Conservation (phyloP, 2,113 vertebrate species). For the Dascyllus trimaculatus region DNA sequence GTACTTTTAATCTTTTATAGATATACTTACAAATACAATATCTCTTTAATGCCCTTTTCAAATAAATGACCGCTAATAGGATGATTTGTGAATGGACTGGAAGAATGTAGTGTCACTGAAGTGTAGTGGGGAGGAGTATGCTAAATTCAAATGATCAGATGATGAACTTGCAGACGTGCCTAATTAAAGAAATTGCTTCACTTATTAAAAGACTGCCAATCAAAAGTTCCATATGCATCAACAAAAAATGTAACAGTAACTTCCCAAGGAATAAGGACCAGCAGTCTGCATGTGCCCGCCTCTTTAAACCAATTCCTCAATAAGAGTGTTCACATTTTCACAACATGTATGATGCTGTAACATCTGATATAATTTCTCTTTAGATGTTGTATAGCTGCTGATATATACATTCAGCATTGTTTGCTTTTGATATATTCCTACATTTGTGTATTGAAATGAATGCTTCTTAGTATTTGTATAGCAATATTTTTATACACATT, state of each 20-base stretch:
- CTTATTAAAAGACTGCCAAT: slow-evolving; percentile 6
- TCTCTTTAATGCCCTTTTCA: slow-evolving; percentile 17
- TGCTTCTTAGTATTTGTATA: slow-evolving; percentile 17
- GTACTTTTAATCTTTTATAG: not conserved
- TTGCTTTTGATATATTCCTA: not conserved
- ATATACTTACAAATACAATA: not conserved
- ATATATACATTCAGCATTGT: not conserved
- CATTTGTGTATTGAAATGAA: not conserved
- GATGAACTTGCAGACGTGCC: slow-evolving; percentile 25
- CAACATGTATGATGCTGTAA: not conserved
- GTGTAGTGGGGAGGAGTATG: slow-evolving; percentile 17
- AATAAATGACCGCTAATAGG: slow-evolving; percentile 14
- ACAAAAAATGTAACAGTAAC: not conserved
- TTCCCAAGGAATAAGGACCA: not conserved
- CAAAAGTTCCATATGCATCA: slow-evolving; percentile 5
- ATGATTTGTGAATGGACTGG: not conserved
- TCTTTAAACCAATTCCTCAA: not conserved
- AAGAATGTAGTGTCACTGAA: not conserved
- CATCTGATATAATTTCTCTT: not conserved
- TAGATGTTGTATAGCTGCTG: not conserved
- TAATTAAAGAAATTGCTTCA: slow-evolving; percentile 11
- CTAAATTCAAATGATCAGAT: slow-evolving; percentile 21
- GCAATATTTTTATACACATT: not conserved
- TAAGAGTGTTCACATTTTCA: not conserved
- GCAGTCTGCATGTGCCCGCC: not conserved